Conservation (phyloP, 2,113 vertebrate genomes). For the Circaetus cinerascens region DNA sequence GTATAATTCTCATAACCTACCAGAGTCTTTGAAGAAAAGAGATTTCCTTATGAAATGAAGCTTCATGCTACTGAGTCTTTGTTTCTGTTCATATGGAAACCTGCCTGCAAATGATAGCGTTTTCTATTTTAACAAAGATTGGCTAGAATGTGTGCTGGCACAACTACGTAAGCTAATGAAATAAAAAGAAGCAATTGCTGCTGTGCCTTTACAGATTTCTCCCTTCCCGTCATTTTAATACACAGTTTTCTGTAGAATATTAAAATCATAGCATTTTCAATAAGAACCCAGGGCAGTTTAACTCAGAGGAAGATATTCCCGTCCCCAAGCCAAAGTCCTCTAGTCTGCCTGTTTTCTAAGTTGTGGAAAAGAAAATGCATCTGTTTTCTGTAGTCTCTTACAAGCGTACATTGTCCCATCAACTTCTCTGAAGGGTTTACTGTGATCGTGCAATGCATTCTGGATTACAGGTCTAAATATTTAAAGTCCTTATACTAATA, state of each 20-base stretch:
- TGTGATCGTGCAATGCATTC: not conserved
- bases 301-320: not conserved
- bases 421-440: not conserved
- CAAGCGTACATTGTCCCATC: not conserved
- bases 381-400: not conserved
- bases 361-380: not conserved
- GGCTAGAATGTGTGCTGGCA: not conserved
- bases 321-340: not conserved
- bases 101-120: not conserved
- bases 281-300: not conserved
- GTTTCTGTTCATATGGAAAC: conserved; percentile 1
- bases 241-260: not conserved
- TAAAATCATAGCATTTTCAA: not conserved
- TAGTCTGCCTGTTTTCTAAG: not conserved
- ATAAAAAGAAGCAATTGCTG: not conserved
- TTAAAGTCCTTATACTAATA: not conserved
- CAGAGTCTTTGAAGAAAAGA: not conserved
- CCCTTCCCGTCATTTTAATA: not conserved
- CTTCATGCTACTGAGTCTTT: not conserved
- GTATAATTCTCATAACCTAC: not conserved
- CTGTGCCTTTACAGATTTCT: not conserved
- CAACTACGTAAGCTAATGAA: not conserved
- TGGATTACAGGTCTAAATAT: not conserved
- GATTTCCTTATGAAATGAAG: not conserved
- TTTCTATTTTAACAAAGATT: conserved; percentile 16